Evolutionary conservation across 2,888 invertebrate species (phyloP).

Genomic region (Molorchus minor): DNA sequence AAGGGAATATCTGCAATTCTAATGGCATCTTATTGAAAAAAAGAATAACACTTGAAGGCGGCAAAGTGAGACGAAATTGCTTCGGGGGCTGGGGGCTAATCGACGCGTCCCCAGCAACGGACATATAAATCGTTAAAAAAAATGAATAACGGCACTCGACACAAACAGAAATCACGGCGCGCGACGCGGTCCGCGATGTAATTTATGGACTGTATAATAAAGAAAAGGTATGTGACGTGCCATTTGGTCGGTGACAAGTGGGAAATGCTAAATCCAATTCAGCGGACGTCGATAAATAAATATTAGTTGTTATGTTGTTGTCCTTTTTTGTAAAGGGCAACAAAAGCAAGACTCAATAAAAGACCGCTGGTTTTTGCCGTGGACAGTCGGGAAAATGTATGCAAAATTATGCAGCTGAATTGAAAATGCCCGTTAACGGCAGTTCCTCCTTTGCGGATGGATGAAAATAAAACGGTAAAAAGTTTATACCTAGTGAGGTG

Average conservation of each 20-base stretch:
- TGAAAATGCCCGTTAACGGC: no score
- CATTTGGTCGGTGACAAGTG: constrained; percentile 13
- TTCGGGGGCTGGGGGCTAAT: not conserved
- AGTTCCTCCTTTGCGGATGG: no score
- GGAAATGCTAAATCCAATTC: constrained; percentile 10
- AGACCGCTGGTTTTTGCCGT: no score
- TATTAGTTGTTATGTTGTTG: constrained; percentile 14
- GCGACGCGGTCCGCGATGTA: constrained; percentile 6
- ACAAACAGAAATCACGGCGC: constrained; percentile 3
- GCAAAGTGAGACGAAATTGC: not conserved
- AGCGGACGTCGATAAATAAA: constrained; percentile 15
- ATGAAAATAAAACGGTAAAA: no score
- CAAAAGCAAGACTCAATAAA: constrained; percentile 14
- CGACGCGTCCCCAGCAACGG: not conserved
- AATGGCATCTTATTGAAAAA: not conserved
- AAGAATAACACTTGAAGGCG: not conserved
- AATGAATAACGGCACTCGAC: constrained; percentile 5
- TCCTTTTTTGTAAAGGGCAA: not conserved
- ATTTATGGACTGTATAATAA: constrained; percentile 26
- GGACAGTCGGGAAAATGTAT: no score
- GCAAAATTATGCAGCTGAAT: no score
- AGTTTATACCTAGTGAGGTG: no score
- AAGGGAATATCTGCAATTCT: not conserved
- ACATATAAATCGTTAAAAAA: constrained; percentile 3
- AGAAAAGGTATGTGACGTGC: constrained; percentile 13